phyloP scores from a whole-genome alignment of 2,888 invertebrate species.

The Cephus pulcher region DNA sequence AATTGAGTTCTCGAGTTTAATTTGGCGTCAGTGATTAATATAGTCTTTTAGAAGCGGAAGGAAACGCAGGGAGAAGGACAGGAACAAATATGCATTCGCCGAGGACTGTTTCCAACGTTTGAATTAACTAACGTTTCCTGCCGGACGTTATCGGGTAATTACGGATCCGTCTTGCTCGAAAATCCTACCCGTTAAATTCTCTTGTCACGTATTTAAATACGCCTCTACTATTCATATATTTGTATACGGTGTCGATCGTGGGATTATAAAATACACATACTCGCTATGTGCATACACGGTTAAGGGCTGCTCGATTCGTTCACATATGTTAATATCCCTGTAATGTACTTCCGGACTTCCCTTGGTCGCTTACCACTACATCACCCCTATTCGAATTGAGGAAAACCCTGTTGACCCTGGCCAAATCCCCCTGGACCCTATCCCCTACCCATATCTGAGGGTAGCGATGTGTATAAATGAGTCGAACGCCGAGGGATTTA shows the following conservation, averaged over 20 bases:
- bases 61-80: not conserved
- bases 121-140: constrained; percentile 10
- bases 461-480: not conserved
- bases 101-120: not conserved
- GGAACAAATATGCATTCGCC: constrained; percentile 1
- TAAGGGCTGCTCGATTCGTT: not conserved
- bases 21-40: no score
- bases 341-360: constrained; percentile 28
- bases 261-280: no score
- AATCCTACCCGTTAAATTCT: constrained; percentile 30
- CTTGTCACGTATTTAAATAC: constrained; percentile 15
- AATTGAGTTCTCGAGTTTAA: no score
- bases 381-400: constrained; percentile 22
- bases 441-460: not conserved
- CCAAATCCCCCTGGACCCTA: not conserved
- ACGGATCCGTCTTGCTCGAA: constrained; percentile 33
- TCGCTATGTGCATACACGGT: no score
- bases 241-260: no score
- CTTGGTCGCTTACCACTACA: not conserved
- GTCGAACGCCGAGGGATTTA: no score
- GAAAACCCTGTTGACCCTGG: constrained; percentile 18
- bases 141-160: constrained; percentile 41
- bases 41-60: not conserved
- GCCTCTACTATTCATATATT: no score
- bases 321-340: constrained; percentile 36